phyloP scores from a whole-genome alignment of 2,797 vertebrate genomes.

The Mormyrus hasselquistii region DNA sequence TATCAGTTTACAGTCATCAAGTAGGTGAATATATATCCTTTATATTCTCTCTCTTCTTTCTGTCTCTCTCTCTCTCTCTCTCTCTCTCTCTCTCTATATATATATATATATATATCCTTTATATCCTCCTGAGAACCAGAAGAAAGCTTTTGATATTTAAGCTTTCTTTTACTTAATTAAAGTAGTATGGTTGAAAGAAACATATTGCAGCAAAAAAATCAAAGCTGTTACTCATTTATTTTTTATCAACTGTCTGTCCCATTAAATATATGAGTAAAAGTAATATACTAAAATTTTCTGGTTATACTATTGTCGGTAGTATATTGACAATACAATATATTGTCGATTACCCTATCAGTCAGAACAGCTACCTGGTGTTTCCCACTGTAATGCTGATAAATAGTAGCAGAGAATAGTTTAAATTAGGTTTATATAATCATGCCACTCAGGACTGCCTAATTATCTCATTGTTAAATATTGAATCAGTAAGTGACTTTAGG shows the following conservation, averaged over 20 bases:
- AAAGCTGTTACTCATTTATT: no score
- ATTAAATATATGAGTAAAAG: not conserved
- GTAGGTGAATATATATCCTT: not conserved
- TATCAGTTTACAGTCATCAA: not conserved
- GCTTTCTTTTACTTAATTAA: not conserved
- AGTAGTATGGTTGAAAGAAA: no score
- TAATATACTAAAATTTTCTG: not conserved
- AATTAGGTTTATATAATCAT: not conserved
- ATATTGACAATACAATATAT: not conserved
- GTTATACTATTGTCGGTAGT: not conserved
- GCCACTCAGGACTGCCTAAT: not conserved
- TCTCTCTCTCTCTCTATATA: no score
- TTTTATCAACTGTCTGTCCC: not conserved
- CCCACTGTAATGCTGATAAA: not conserved
- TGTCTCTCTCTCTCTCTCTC: no score
- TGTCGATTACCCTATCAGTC: not conserved
- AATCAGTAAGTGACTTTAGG: not conserved
- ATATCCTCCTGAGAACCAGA: no score
- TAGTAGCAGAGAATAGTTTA: not conserved
- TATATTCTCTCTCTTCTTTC: no score
- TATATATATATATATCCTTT: no score
- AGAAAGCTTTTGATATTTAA: no score
- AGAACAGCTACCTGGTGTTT: not conserved
- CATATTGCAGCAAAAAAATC: no score
- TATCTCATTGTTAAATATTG: not conserved